Percentiles rank a stretch among this genome's conserved stretches.
Evolutionary conservation across 2,888 invertebrate genomes (phyloP).

Genomic region (Drosophila helvetica): DNA sequence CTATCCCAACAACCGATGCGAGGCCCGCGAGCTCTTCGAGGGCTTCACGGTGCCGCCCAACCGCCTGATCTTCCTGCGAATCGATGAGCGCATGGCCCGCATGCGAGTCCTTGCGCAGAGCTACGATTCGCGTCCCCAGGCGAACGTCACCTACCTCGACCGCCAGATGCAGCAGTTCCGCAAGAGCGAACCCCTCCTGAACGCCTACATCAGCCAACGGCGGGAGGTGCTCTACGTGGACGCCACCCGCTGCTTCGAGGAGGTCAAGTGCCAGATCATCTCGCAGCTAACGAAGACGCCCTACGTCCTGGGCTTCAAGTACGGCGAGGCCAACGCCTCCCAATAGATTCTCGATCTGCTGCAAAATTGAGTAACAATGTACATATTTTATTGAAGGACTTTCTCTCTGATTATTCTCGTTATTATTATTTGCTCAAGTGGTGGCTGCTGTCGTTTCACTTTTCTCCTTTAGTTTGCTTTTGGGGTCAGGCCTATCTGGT

Average conservation of each 20-base stretch:
- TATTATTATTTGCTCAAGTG: conserved; percentile 68
- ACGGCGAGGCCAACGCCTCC: conserved; percentile 49
- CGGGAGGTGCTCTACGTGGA: conserved; percentile 75
- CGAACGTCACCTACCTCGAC: conserved; percentile 64
- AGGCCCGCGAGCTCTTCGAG: conserved; percentile 85
- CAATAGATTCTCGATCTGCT: conserved; percentile 2
- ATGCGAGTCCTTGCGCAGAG: conserved; percentile 64
- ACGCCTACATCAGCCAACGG: conserved; percentile 72
- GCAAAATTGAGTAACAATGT: conserved; percentile 37
- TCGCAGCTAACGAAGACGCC: conserved; percentile 66
- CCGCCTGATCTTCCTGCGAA: conserved; percentile 78
- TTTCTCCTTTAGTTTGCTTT: conserved; percentile 8
- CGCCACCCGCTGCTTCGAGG: conserved; percentile 56
- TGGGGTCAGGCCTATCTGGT: conserved; percentile 45
- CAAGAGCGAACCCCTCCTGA: conserved; percentile 57
- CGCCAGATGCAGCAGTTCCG: conserved; percentile 75
- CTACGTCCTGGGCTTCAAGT: conserved; percentile 75
- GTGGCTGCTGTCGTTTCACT: conserved; percentile 32
- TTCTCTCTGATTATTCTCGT: conserved; percentile 38
- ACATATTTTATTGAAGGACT: conserved; percentile 41
- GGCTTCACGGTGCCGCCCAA: conserved; percentile 86
- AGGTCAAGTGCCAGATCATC: conserved; percentile 68
- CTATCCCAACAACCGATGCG: conserved; percentile 85
- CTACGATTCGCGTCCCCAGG: conserved; percentile 63
- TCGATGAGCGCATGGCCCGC: conserved; percentile 69